A percentile compares a stretch with the other conserved stretches of the same genome.
Evolutionary conservation across 2,888 invertebrate species (phyloP).

Genomic region (Drosophila paracracens): DNA sequence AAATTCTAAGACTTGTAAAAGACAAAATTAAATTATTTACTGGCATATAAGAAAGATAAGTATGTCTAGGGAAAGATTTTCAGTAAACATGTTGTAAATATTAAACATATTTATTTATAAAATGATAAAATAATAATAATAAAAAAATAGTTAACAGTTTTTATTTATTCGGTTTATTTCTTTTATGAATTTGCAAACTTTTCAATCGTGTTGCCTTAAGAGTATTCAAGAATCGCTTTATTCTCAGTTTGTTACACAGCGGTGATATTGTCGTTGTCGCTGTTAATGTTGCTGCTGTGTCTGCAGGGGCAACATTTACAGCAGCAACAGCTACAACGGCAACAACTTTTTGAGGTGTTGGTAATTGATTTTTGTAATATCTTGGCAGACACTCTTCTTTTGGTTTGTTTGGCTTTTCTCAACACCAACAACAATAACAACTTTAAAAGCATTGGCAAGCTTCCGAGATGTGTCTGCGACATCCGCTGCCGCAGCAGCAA

Average conservation of each 20-base stretch:
- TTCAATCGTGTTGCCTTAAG: neutral
- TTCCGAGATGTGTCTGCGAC: constrained; percentile 79
- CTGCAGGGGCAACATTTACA: constrained; percentile 53
- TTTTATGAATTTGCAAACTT: neutral
- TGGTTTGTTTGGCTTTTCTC: constrained; percentile 65
- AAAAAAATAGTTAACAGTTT: neutral
- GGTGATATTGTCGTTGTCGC: constrained; percentile 50
- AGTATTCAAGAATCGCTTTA: constrained; percentile 13
- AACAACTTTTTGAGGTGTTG: constrained; percentile 78
- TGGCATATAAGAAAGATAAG: neutral
- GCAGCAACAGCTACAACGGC: constrained; percentile 59
- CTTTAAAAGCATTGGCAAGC: constrained; percentile 59
- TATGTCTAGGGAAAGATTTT: neutral
- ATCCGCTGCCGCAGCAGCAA: constrained; percentile 59
- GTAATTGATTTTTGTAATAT: constrained; percentile 81
- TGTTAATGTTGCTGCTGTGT: constrained; percentile 57
- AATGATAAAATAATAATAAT: too few relatives aligned
- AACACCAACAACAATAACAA: constrained; percentile 43
- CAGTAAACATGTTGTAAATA: neutral
- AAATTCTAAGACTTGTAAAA: neutral
- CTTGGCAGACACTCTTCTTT: constrained; percentile 70
- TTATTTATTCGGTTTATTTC: neutral
- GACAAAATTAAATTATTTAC: neutral
- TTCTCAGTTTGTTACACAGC: constrained; percentile 19
- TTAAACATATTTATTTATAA: too few relatives aligned